Evolutionary conservation across 2,797 vertebrate species (phyloP).

Genomic region (Fundulus diaphanus): DNA sequence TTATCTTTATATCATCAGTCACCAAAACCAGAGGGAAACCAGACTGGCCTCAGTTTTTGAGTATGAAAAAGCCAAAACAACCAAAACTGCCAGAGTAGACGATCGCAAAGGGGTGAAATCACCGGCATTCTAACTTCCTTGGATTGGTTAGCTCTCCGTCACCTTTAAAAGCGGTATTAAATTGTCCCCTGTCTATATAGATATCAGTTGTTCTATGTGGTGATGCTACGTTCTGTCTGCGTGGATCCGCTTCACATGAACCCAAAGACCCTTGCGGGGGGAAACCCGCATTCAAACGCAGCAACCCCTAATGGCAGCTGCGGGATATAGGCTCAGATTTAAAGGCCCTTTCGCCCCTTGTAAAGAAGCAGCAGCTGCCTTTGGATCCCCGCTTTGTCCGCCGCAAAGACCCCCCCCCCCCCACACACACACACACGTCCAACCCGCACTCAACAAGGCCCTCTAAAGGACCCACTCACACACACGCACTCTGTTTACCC

Average conservation of each 20-base stretch:
- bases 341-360: slow-evolving; percentile 85
- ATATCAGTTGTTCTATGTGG: background rate
- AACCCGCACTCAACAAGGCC: slow-evolving; percentile 76
- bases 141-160: background rate
- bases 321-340: slow-evolving; percentile 87
- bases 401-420: slow-evolving; percentile 80
- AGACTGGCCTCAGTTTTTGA: background rate
- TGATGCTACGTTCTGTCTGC: background rate
- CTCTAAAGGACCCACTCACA: slow-evolving; percentile 76
- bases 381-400: slow-evolving; percentile 89
- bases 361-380: slow-evolving; percentile 92
- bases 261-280: slow-evolving; percentile 25
- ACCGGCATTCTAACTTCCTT: background rate
- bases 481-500: slow-evolving; percentile 72
- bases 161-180: background rate
- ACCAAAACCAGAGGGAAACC: background rate
- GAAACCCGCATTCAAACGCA: slow-evolving; percentile 56
- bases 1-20: background rate
- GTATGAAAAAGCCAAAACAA: background rate
- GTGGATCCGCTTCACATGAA: slow-evolving; percentile 18
- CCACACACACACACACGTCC: slow-evolving; percentile 66
- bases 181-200: background rate
- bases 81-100: background rate
- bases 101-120: background rate
- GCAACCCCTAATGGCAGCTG: slow-evolving; percentile 83